phyloP scores from a whole-genome alignment of 2,888 invertebrate species.

The Drosophila kanekoi region DNA sequence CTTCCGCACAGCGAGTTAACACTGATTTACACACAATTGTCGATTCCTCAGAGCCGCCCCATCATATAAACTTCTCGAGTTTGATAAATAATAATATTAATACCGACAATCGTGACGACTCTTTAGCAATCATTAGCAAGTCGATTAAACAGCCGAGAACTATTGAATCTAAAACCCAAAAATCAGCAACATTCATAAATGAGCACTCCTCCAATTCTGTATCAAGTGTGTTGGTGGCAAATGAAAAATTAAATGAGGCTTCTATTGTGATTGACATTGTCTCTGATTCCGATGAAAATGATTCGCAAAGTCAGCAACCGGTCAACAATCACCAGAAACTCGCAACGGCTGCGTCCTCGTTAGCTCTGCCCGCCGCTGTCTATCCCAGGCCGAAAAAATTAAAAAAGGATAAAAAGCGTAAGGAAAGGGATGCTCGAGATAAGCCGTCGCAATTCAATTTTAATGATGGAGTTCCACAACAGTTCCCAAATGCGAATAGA shows the following conservation, averaged over 20 bases:
- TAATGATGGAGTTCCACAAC: slow-evolving; percentile 29
- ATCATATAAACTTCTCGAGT: slow-evolving; percentile 49
- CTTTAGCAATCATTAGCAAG: slow-evolving; percentile 12
- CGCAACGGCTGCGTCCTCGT: slow-evolving; percentile 15
- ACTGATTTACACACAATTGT: slow-evolving; percentile 36
- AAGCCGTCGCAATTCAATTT: slow-evolving; percentile 16
- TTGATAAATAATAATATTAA: slow-evolving; percentile 41
- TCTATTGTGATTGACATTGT: slow-evolving; percentile 82
- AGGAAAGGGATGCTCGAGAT: slow-evolving; percentile 39
- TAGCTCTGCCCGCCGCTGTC: slow-evolving; percentile 8
- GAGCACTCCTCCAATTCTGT: slow-evolving; percentile 70
- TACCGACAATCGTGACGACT: slow-evolving; percentile 33
- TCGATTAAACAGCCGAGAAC: slow-evolving; percentile 16
- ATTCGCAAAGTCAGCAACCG: slow-evolving; percentile 25
- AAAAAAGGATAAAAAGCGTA: slow-evolving; percentile 77
- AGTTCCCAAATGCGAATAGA: slow-evolving; percentile 18
- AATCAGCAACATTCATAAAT: slow-evolving; percentile 46
- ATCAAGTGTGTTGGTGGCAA: slow-evolving; percentile 30
- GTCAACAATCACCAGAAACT: slow-evolving; percentile 11
- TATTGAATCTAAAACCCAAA: slow-evolving; percentile 9
- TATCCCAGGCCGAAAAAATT: slow-evolving; percentile 56
- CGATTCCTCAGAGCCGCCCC: slow-evolving; percentile 25
- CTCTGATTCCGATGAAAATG: slow-evolving; percentile 81
- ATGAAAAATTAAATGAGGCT: slow-evolving; percentile 46
- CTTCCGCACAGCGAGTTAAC: slow-evolving; percentile 21